phyloP scores from a whole-genome alignment of 2,797 vertebrate species.

The Tragelaphus eurycerus region DNA sequence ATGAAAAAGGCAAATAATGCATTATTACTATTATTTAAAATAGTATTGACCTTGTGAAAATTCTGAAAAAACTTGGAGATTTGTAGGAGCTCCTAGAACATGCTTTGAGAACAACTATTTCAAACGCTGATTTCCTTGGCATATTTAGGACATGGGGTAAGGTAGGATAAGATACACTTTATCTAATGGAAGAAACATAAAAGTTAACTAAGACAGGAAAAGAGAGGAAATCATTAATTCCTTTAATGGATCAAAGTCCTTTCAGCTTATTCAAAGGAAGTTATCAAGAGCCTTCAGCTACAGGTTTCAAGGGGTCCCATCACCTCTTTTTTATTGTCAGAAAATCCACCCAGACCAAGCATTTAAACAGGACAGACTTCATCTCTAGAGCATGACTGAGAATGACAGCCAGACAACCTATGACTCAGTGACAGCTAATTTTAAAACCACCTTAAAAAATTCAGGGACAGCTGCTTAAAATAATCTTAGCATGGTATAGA shows the following conservation, averaged over 20 bases:
- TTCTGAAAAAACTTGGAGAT: background rate
- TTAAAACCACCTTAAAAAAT: background rate
- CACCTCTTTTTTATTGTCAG: background rate
- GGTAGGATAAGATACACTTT: background rate
- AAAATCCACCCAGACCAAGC: background rate
- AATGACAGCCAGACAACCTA: background rate
- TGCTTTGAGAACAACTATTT: background rate
- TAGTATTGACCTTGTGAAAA: background rate
- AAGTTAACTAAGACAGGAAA: background rate
- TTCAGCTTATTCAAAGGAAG: conserved; percentile 20
- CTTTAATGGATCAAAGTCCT: background rate
- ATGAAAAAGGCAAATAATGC: background rate
- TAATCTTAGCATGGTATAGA: background rate
- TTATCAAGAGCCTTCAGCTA: background rate
- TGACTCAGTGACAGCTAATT: background rate
- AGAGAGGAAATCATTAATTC: background rate
- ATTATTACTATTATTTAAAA: background rate
- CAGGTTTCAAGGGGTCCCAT: background rate
- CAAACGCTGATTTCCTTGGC: background rate
- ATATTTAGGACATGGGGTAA: background rate
- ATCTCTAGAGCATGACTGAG: background rate
- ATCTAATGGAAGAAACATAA: background rate
- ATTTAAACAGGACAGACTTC: background rate
- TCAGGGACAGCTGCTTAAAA: background rate
- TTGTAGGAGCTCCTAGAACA: background rate